These are phyloP conservation scores for Erebia palarica DNA, from an alignment of 2,888 invertebrate genomes.

Conservation along the genomic window DNA sequence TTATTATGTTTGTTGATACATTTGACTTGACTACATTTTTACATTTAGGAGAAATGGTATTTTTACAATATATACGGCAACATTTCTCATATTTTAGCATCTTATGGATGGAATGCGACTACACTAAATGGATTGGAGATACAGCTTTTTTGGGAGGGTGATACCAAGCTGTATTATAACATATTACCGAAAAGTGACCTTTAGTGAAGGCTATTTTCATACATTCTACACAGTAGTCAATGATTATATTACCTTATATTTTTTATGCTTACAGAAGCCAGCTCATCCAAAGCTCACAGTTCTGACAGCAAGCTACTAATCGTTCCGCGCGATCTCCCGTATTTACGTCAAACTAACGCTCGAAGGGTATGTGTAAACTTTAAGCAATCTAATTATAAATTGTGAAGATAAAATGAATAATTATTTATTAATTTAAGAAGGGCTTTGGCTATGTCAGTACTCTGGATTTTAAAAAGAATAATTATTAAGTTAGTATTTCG, in stretches of 20 bases:
- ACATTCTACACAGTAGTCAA: neutral
- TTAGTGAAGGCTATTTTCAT: neutral
- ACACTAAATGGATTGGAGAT: neutral
- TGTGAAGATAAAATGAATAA: too few species aligned
- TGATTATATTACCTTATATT: neutral
- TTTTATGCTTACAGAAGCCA: constrained; percentile 58
- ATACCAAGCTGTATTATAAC: neutral
- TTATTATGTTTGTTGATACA: too few species aligned
- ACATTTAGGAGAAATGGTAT: neutral
- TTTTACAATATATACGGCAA: neutral
- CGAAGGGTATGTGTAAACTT: constrained; percentile 62
- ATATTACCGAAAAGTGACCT: neutral
- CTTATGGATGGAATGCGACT: neutral
- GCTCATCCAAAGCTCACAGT: constrained; percentile 66
- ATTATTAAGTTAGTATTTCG: too few species aligned
- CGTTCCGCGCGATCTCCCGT: constrained; percentile 76
- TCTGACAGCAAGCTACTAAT: constrained; percentile 72
- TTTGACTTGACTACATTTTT: neutral
- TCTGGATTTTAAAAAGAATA: too few species aligned
- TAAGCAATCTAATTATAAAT: neutral
- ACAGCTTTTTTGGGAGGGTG: neutral
- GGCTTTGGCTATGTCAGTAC: too few species aligned
- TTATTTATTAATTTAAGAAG: too few species aligned
- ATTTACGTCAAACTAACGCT: constrained; percentile 80
- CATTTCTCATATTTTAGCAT: neutral